Percentiles rank a stretch among this genome's conserved stretches.
phyloP scores from a whole-genome alignment of 2,888 invertebrate species.

The Erebia epiphron region DNA sequence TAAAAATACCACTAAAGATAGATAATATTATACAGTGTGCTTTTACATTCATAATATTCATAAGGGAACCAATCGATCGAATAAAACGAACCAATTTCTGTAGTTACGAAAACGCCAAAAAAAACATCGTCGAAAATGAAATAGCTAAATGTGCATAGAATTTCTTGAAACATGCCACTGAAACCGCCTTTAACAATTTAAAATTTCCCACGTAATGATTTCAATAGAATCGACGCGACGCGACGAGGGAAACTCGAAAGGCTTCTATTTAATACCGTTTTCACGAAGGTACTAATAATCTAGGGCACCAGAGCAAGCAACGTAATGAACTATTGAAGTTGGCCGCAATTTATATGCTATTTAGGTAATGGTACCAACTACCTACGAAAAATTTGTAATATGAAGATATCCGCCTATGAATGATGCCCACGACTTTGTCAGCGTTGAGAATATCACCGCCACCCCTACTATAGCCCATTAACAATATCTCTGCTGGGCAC shows the following conservation, averaged over 20 bases:
- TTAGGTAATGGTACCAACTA: not conserved
- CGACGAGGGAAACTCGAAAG: slow-evolving; percentile 32
- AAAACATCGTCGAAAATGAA: slow-evolving; percentile 12
- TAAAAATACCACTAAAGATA: too few relatives aligned
- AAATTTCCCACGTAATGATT: slow-evolving; percentile 31
- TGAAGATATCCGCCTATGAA: too few relatives aligned
- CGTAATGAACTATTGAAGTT: slow-evolving; percentile 48
- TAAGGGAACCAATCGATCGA: too few relatives aligned
- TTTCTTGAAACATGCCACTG: slow-evolving; percentile 13
- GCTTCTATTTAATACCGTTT: slow-evolving; percentile 32
- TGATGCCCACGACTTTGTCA: too few relatives aligned
- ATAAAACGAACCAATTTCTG: too few relatives aligned
- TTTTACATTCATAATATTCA: too few relatives aligned
- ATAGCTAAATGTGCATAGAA: slow-evolving; percentile 18
- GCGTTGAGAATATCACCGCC: too few relatives aligned
- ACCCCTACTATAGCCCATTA: too few relatives aligned
- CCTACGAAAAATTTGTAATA: not conserved
- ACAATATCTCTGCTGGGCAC: too few relatives aligned
- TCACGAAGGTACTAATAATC: slow-evolving; percentile 40
- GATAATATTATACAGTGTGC: too few relatives aligned
- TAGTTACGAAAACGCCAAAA: not conserved
- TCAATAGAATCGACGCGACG: slow-evolving; percentile 31
- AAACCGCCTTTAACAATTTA: slow-evolving; percentile 21
- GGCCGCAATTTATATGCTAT: slow-evolving; percentile 32
- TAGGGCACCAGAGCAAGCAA: slow-evolving; percentile 34